Percentiles rank a stretch among this genome's conserved stretches.
Evolutionary conservation across 1,140 invertebrate species (phyloP).

Genomic region (Coelopa frigida): DNA sequence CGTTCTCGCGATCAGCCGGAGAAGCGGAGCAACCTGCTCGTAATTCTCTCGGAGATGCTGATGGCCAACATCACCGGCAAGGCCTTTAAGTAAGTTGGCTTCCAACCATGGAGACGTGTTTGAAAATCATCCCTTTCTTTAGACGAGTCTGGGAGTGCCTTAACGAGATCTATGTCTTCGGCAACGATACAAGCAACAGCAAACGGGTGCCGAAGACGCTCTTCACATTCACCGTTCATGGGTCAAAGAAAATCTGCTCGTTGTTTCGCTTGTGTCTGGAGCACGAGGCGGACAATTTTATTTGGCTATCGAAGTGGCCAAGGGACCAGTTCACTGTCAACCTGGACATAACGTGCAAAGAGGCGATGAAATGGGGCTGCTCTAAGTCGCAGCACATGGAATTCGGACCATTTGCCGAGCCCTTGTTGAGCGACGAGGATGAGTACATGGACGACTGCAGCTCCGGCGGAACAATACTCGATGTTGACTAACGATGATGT

Average conservation of each 20-base stretch:
- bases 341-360: conserved; percentile 12
- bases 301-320: conserved; percentile 12
- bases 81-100: conserved; percentile 13
- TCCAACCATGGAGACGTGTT: no score
- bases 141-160: conserved; percentile 14
- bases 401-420: conserved; percentile 11
- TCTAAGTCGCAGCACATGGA: conserved; percentile 12
- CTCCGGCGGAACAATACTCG: not conserved
- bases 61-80: conserved; percentile 10
- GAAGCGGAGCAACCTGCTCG: conserved; percentile 3
- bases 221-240: conserved; percentile 12
- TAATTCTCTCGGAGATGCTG: conserved; percentile 13
- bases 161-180: conserved; percentile 12
- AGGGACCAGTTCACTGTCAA: conserved; percentile 12
- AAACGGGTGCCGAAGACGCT: conserved; percentile 6
- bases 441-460: conserved; percentile 6
- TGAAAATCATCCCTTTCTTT: no score
- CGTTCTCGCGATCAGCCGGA: not conserved
- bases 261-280: conserved; percentile 11
- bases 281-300: conserved; percentile 2
- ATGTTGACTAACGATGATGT: conserved; percentile 4
- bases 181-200: conserved; percentile 12
- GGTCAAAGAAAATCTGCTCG: conserved; percentile 12
- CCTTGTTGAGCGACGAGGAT: conserved; percentile 6
- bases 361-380: conserved; percentile 14